Conservation (phyloP, 2,113 vertebrate species). For the Noctilio leporinus region DNA sequence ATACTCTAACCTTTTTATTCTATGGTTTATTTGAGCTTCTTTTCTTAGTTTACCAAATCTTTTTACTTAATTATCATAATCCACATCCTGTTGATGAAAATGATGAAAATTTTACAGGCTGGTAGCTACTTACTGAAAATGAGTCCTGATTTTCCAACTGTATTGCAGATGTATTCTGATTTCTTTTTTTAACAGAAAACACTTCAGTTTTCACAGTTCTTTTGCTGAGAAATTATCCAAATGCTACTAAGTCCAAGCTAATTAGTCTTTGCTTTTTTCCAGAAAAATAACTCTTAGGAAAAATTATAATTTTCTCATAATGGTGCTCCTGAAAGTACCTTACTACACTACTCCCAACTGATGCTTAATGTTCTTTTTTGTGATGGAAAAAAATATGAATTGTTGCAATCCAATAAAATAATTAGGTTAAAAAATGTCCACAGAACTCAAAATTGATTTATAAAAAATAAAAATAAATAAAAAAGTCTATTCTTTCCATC, state of each 20-base stretch:
- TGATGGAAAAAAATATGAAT: slow-evolving; percentile 9
- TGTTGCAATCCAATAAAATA: slow-evolving; percentile 50
- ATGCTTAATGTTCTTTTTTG: slow-evolving; percentile 41
- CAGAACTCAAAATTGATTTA: slow-evolving; percentile 46
- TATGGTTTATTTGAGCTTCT: not conserved
- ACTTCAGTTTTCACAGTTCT: slow-evolving; percentile 8
- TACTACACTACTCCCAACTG: not conserved
- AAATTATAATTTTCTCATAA: slow-evolving; percentile 38
- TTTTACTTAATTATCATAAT: not conserved
- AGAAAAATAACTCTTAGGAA: slow-evolving; percentile 33
- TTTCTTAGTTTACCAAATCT: not conserved
- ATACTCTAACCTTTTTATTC: not conserved
- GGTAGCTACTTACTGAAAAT: not conserved
- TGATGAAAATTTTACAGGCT: not conserved
- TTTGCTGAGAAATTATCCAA: slow-evolving; percentile 26
- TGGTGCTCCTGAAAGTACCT: slow-evolving; percentile 7
- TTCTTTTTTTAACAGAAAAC: not conserved
- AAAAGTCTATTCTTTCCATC: slow-evolving; percentile 16
- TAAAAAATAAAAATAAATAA: too few relatives aligned
- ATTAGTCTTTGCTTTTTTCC: slow-evolving; percentile 31
- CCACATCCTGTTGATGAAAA: not conserved
- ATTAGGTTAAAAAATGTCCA: slow-evolving; percentile 45
- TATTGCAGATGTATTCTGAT: not conserved
- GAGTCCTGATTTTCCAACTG: not conserved
- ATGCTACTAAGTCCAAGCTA: slow-evolving; percentile 3